Conservation (phyloP, 2,888 invertebrate species). For the Fragum fragum region DNA sequence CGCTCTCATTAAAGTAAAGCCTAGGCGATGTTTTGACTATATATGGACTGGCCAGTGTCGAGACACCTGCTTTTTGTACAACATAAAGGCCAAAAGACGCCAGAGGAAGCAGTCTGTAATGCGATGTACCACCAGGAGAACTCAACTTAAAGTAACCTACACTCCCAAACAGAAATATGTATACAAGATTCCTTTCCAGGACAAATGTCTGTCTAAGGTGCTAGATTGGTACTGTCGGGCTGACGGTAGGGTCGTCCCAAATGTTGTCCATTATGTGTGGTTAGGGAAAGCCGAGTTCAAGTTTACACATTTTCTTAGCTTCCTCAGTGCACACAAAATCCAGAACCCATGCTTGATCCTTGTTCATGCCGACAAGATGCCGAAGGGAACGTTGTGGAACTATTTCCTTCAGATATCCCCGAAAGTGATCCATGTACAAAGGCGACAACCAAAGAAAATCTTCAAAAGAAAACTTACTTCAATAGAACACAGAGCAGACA, state of each 20-base stretch:
- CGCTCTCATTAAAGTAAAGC: conserved; percentile 3
- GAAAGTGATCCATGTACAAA: conserved; percentile 72
- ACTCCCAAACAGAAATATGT: conserved; percentile 59
- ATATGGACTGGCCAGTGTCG: conserved; percentile 61
- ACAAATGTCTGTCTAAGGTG: conserved; percentile 60
- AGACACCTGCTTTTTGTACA: conserved; percentile 59
- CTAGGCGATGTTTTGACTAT: conserved; percentile 54
- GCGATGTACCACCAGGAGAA: conserved; percentile 46
- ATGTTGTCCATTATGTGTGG: conserved; percentile 78
- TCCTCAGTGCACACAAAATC: conserved; percentile 73
- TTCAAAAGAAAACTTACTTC: conserved; percentile 67
- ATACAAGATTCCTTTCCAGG: conserved; percentile 55
- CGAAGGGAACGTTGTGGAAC: conserved; percentile 74
- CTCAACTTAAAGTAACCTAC: conserved; percentile 42
- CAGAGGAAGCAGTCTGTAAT: conserved; percentile 56
- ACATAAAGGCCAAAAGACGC: conserved; percentile 48
- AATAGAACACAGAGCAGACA: conserved; percentile 78
- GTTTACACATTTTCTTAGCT: conserved; percentile 74
- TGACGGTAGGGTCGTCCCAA: conserved; percentile 66
- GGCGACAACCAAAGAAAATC: conserved; percentile 69
- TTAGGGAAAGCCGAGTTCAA: conserved; percentile 70
- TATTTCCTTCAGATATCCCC: conserved; percentile 72
- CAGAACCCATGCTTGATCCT: conserved; percentile 77
- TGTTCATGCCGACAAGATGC: conserved; percentile 73
- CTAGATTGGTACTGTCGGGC: conserved; percentile 56